phyloP scores from a whole-genome alignment of 1,140 invertebrate genomes.

The Aphaenogaster ashmeadi region DNA sequence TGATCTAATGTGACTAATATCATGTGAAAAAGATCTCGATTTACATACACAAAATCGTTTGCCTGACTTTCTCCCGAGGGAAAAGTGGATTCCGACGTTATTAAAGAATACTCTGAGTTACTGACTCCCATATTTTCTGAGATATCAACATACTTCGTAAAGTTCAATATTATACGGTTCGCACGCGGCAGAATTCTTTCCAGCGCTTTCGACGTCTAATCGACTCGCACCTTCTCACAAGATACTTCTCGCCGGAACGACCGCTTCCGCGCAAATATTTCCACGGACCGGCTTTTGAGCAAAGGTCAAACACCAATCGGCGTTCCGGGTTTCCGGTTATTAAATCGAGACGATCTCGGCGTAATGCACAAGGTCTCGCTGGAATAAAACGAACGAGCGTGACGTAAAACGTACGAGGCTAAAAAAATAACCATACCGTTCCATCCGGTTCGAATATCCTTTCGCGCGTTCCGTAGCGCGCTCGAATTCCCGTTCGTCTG shows the following conservation, averaged over 20 bases:
- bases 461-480: conserved; percentile 3
- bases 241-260: conserved; percentile 33
- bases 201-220: conserved; percentile 37
- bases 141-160: conserved; percentile 44
- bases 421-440: background rate
- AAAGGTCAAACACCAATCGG: conserved; percentile 1
- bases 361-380: conserved; percentile 6
- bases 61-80: background rate
- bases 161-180: conserved; percentile 57
- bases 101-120: conserved; percentile 47
- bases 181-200: conserved; percentile 43
- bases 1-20: background rate
- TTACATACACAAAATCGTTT: background rate
- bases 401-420: conserved; percentile 18
- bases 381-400: conserved; percentile 10
- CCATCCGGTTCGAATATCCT: background rate
- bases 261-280: conserved; percentile 42
- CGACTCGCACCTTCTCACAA: conserved; percentile 39
- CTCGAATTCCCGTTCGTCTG: conserved; percentile 5
- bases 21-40: conserved; percentile 13
- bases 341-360: conserved; percentile 14
- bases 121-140: conserved; percentile 54
- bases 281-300: background rate
- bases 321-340: conserved; percentile 7
- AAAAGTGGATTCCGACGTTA: conserved; percentile 28